These are phyloP conservation scores for Cordilura impudica DNA, from an alignment of 2,888 invertebrate species.

Conservation along the genomic window DNA sequence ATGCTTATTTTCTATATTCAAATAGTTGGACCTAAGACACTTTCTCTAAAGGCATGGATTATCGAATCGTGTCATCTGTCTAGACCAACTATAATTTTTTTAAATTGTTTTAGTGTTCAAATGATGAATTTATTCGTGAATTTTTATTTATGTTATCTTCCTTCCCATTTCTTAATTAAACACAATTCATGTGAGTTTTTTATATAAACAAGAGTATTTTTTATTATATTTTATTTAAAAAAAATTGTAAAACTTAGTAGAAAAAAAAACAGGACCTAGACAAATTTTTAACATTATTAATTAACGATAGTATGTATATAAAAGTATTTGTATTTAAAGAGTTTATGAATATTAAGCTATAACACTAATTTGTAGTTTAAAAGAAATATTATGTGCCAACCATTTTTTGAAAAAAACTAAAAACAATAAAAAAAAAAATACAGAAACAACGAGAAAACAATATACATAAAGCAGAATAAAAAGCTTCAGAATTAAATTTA, in stretches of 20 bases:
- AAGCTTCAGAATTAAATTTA: too few species aligned
- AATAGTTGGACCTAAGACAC: too few species aligned
- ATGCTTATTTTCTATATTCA: too few species aligned
- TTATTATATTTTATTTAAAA: constrained; percentile 47
- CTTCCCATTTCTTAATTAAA: too few species aligned
- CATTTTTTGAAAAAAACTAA: background rate
- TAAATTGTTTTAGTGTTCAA: too few species aligned
- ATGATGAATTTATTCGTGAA: too few species aligned
- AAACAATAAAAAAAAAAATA: background rate
- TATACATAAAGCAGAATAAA: too few species aligned
- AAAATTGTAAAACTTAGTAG: constrained; percentile 60
- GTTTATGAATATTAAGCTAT: constrained; percentile 18
- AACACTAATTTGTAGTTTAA: constrained; percentile 17
- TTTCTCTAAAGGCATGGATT: too few species aligned
- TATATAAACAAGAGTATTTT: constrained; percentile 58
- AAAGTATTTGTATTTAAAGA: constrained; percentile 4
- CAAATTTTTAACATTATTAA: constrained; percentile 53
- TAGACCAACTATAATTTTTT: too few species aligned
- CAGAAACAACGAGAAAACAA: too few species aligned
- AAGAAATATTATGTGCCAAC: constrained; percentile 13
- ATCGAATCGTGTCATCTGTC: too few species aligned
- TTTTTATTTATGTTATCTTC: too few species aligned
- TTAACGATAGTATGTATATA: constrained; percentile 41
- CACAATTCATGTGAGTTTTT: constrained; percentile 5
- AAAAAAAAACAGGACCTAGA: constrained; percentile 57